These are phyloP conservation scores for Heliconius congener DNA, from an alignment of 1,140 invertebrate genomes.

Conservation along the genomic window DNA sequence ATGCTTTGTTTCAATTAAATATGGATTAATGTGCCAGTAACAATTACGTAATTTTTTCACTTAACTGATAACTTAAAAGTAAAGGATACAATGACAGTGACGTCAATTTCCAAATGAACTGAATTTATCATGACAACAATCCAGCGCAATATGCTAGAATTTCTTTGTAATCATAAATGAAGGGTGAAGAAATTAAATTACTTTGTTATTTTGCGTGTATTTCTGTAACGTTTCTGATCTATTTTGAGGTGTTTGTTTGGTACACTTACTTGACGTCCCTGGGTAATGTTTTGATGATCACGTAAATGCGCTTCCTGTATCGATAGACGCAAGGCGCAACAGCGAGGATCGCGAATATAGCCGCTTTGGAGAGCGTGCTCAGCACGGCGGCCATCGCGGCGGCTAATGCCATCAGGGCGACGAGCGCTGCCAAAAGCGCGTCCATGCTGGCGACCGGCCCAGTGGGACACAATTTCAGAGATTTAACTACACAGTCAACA, in stretches of 20 bases:
- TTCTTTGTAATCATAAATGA: background rate
- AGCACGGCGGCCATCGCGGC: slow-evolving; percentile 81
- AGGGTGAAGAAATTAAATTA: background rate
- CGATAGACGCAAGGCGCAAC: slow-evolving; percentile 81
- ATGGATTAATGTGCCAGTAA: too few species aligned
- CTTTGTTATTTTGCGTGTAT: background rate
- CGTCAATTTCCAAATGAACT: too few species aligned
- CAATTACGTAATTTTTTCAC: too few species aligned
- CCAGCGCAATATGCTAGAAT: background rate
- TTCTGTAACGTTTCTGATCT: background rate
- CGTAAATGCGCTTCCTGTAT: slow-evolving; percentile 82
- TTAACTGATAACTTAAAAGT: too few species aligned
- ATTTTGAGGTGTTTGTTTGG: background rate
- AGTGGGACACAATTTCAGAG: slow-evolving; percentile 56
- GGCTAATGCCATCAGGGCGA: slow-evolving; percentile 81
- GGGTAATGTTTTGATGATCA: slow-evolving; percentile 82
- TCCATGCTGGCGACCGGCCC: slow-evolving; percentile 76
- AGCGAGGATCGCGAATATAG: slow-evolving; percentile 81
- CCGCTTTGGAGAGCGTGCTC: slow-evolving; percentile 81
- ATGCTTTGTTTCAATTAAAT: too few species aligned
- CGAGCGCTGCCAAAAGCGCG: slow-evolving; percentile 81
- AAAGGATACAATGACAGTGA: too few species aligned
- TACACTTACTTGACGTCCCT: slow-evolving; percentile 83
- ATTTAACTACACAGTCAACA: slow-evolving; percentile 54
- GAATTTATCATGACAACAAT: too few species aligned